Evolutionary conservation across 1,140 invertebrate genomes (phyloP).

Genomic region (Pollicipes pollicipes): DNA sequence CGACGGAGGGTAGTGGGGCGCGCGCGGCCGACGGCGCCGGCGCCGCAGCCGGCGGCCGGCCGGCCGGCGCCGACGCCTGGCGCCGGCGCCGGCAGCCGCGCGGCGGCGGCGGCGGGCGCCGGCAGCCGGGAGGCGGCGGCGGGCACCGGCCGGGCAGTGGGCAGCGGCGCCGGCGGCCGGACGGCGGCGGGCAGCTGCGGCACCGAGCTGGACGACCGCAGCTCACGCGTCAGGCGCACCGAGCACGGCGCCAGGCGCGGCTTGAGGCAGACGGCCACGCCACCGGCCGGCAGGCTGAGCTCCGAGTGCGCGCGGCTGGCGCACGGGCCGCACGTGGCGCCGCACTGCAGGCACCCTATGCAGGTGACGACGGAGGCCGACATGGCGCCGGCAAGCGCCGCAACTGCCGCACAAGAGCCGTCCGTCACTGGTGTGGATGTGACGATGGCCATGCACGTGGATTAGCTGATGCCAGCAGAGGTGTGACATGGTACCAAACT

Average conservation of each 20-base stretch:
- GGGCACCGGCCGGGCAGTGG: too few species aligned
- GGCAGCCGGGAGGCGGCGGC: too few species aligned
- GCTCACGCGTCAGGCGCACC: not conserved
- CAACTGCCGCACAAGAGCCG: not conserved
- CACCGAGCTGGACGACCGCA: not conserved
- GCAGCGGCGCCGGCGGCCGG: not conserved
- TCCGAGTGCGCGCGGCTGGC: not conserved
- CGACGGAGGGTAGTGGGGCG: too few species aligned
- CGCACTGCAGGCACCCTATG: not conserved
- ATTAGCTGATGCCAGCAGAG: too few species aligned
- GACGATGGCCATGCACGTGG: too few species aligned
- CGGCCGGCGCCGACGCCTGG: too few species aligned
- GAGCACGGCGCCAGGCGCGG: not conserved
- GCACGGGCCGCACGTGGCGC: not conserved
- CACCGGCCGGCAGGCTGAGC: not conserved
- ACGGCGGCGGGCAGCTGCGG: not conserved
- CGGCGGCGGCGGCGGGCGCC: too few species aligned
- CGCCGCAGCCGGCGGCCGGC: too few species aligned
- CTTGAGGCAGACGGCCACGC: not conserved
- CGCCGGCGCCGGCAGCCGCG: too few species aligned
- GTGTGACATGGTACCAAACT: too few species aligned
- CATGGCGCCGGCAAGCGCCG: not conserved
- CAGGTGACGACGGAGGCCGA: not conserved
- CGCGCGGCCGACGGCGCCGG: too few species aligned
- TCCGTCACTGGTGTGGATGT: too few species aligned